Percentiles rank a stretch among this genome's conserved stretches.
Evolutionary conservation across 92 coral and sea anemone species (phyloP).

Genomic region (Galaxea fascicularis): DNA sequence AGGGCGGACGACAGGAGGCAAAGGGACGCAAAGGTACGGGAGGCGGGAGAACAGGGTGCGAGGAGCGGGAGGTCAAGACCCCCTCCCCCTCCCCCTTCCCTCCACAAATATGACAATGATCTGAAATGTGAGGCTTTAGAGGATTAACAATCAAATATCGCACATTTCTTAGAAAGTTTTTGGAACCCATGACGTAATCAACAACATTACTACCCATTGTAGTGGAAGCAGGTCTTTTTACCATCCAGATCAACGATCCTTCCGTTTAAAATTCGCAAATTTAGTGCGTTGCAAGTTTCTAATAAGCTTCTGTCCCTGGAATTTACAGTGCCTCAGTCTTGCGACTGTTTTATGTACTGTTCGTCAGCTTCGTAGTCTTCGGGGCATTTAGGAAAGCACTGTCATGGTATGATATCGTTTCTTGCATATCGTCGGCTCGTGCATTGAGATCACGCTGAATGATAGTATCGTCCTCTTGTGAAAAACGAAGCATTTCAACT

Average conservation of each 20-base stretch:
- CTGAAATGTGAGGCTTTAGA: too few species aligned
- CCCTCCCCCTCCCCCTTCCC: too few species aligned
- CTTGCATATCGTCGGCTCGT: too few species aligned
- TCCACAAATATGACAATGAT: too few species aligned
- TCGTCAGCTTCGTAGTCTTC: not conserved
- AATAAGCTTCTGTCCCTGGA: not conserved
- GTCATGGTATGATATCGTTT: too few species aligned
- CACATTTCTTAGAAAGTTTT: slow-evolving; percentile 14
- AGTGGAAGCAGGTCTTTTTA: slow-evolving; percentile 22
- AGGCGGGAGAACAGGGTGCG: too few species aligned
- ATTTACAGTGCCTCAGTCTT: not conserved
- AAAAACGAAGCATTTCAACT: too few species aligned
- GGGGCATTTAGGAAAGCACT: not conserved
- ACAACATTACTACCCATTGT: slow-evolving; percentile 31
- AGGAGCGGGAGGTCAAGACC: too few species aligned
- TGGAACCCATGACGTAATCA: not conserved
- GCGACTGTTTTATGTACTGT: not conserved
- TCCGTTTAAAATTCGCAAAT: not conserved
- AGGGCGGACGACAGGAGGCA: too few species aligned
- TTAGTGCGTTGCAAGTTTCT: not conserved
- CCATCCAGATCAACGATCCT: not conserved
- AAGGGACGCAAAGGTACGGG: too few species aligned
- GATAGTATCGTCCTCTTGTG: too few species aligned
- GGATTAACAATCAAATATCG: not conserved
- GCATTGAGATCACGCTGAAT: too few species aligned